Evolutionary conservation across 1,140 invertebrate species (phyloP), one percentile per base, ranked within the genome.

Genomic region (Neodiprion virginianus): DNA sequence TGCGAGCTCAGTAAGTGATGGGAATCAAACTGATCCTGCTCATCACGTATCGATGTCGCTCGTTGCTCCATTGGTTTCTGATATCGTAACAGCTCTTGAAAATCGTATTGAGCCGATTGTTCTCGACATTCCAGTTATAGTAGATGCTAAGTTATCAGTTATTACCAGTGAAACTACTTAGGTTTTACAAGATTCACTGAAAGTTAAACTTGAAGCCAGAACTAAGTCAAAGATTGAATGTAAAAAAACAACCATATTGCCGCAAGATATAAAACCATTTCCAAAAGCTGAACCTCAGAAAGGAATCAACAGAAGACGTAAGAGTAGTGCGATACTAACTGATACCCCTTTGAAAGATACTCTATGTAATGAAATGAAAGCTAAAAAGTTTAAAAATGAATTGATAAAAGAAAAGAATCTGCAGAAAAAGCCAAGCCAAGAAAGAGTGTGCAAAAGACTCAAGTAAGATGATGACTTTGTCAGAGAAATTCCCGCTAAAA

Each of bases 231-330:
- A 40, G 28, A 12, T 14, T 28, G 48, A 75, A 48, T n/a, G 21
- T 21, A 50, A 69, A 0, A 21, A 74, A 69, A 48, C 17, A 69
- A 8, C 68, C 47, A 67, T 75, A 14, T 49, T 72, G 48, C 72
- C 67, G 12, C 61, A 73, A 72, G 65, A 65, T 67, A 68, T 76
- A 8, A 75, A 69, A 67, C 74, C 77, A 66, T 68, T 76, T 28
- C 74, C 73, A 14, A 78, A 78, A 70, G 73, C 76, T 47, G 17
- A 66, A 11, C 67, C 72, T 65, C 70, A 70, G n/a, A 71, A 75
- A 75, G 69, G 2, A 65, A 49, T 10, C 68, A 12, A 21, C 47
- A 61, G 66, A 68, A 17, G 0, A 28, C 67, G 73, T 68, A 74
- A 74, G 67, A 17, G 14, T 67, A 69, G 73, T 74, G 73, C 67